Percentiles rank a stretch among this genome's conserved stretches.
Evolutionary conservation across 2,113 vertebrate species (phyloP).

Genomic region (Lota lota): DNA sequence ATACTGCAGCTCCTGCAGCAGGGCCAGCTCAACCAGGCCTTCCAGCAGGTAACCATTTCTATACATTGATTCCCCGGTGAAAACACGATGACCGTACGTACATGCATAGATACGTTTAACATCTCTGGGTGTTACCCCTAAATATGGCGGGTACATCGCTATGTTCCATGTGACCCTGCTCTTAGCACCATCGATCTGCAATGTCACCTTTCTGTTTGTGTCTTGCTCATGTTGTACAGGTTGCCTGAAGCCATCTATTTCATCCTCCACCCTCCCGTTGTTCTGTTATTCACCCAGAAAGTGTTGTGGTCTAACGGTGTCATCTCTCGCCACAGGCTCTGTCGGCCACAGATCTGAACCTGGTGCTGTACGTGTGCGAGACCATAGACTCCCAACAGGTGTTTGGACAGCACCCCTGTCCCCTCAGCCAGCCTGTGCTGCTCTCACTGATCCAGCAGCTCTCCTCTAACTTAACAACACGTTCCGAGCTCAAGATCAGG

Average conservation of each 20-base stretch:
- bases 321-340: conserved; percentile 78
- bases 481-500: conserved; percentile 94
- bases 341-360: conserved; percentile 92
- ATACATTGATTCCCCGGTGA: too few relatives aligned
- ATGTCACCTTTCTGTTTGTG: too few relatives aligned
- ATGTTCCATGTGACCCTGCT: too few relatives aligned
- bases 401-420: conserved; percentile 89
- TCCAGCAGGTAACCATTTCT: conserved; percentile 85
- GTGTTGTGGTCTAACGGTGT: neutral
- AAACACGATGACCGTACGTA: too few relatives aligned
- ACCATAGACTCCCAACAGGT: conserved; percentile 94
- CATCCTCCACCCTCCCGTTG: neutral
- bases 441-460: conserved; percentile 98
- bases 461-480: conserved; percentile 89
- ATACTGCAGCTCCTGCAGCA: conserved; percentile 94
- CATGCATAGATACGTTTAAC: too few relatives aligned
- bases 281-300: neutral
- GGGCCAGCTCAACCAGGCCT: conserved; percentile 97
- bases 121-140: too few relatives aligned
- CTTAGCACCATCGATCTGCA: too few relatives aligned
- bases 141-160: too few relatives aligned
- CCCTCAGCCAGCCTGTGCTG: conserved; percentile 93
- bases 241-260: neutral
- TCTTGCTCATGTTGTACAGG: too few relatives aligned
- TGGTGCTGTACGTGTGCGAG: conserved; percentile 96